phyloP scores from a whole-genome alignment of 2,113 vertebrate genomes.

The Machaerirhynchus nigripectus region DNA sequence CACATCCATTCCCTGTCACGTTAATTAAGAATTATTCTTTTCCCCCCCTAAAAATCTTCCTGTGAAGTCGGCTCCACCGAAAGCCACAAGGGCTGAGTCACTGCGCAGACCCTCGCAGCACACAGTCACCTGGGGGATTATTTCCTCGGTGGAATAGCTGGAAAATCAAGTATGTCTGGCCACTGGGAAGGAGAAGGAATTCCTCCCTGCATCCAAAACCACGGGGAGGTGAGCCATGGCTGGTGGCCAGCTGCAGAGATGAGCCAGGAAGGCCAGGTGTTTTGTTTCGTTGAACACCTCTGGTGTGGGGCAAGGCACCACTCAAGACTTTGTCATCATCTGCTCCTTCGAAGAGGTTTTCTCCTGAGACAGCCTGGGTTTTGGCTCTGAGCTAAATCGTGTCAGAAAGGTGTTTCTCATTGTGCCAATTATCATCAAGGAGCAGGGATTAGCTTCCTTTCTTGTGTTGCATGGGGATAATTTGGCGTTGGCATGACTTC shows the following conservation, averaged over 20 bases:
- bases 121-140: not conserved
- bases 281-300: not conserved
- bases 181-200: not conserved
- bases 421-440: conserved; percentile 33
- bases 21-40: not conserved
- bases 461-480: conserved; percentile 16
- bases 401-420: conserved; percentile 44
- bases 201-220: not conserved
- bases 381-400: not conserved
- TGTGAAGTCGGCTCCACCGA: not conserved
- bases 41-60: not conserved
- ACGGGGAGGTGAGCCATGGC: not conserved
- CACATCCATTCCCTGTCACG: not conserved
- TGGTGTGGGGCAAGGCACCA: not conserved
- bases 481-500: conserved; percentile 29
- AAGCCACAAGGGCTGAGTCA: not conserved
- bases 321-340: not conserved
- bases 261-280: not conserved
- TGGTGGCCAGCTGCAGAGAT: not conserved
- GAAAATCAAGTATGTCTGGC: not conserved
- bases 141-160: not conserved
- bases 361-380: not conserved
- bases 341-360: not conserved
- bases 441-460: not conserved
- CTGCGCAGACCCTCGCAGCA: not conserved